Base-by-base conservation (phyloP, 1,140 invertebrate genomes). In the Orius laevigatus region DNA sequence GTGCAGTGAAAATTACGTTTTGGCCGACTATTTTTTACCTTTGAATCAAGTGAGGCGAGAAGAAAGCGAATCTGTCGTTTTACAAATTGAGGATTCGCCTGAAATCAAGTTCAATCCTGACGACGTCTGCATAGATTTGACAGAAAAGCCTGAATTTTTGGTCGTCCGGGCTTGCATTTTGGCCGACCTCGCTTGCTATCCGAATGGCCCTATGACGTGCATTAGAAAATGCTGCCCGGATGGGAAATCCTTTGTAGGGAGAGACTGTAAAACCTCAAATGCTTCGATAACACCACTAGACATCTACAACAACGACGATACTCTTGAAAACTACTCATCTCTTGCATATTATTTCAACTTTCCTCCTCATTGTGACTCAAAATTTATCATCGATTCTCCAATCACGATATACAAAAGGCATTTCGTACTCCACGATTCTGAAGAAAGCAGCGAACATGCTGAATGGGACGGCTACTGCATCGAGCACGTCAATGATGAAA, bases 141-240 rank as follows among this genome's bases (percentile, higher is more conserved):
- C 50, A 0, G 50, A 50, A 14, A 49, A 48, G 11, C 12, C 33
- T 8, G 44, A 50, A 18, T 34, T 39, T 10, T 20, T 55, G 20
- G 51, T 53, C 2, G 45, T 55, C n/a, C 34, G 51, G 12, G 48
- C 51, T 8, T 55, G 53, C 34, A 36, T 48, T 19, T 42, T 46
- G 12, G 36, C 32, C 8, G 33, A 20, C 16, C 9, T 52, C 3
- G 32, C 42, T 6, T 55, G 53, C 25, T 18, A 41, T 3, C 46
- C 35, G 18, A 18, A 35, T 2, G 45, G 43, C 10, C 15, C 11
- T 8, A 15, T 42, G 0, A 50, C 53, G 10, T 55, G 53, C 16
- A 47, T 55, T 15, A 41, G 45, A 12, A 55, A 55, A 44, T 55
- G 53, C 31, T 55, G 53, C 19, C 12, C 18, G 3, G 53, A 55